Percentiles rank a stretch among this genome's conserved stretches.
These are phyloP conservation scores for Tenualosa thibaudeaui DNA, from an alignment of 2,797 vertebrate genomes.

Conservation along the genomic window DNA sequence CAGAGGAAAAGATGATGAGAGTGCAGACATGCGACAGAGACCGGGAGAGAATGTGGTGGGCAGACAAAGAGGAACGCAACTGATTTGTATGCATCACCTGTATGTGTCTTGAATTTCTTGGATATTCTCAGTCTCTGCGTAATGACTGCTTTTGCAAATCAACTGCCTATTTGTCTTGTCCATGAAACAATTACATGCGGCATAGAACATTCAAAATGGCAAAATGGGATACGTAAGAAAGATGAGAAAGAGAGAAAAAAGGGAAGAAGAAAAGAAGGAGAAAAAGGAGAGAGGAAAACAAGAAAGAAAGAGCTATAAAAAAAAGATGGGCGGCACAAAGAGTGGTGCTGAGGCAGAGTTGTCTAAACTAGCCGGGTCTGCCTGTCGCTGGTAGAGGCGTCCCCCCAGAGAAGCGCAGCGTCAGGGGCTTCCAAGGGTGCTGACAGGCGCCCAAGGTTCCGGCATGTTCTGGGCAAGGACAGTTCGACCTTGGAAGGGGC, in stretches of 20 bases:
- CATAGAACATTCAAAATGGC: too few relatives aligned
- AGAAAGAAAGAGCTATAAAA: slow-evolving; percentile 12
- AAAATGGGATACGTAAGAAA: background rate
- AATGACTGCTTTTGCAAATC: too few relatives aligned
- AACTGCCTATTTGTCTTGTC: too few relatives aligned
- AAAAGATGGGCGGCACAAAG: slow-evolving; percentile 17
- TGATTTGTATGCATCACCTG: too few relatives aligned
- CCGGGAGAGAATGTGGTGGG: background rate
- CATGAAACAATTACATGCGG: too few relatives aligned
- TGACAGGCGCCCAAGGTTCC: background rate
- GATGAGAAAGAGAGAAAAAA: slow-evolving; percentile 7
- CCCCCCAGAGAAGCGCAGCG: slow-evolving; percentile 28
- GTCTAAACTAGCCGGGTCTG: background rate
- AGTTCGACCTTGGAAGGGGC: slow-evolving; percentile 1
- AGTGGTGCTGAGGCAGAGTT: background rate
- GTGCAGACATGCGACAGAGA: background rate
- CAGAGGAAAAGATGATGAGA: background rate
- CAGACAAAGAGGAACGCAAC: slow-evolving; percentile 11
- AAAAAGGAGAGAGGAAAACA: background rate
- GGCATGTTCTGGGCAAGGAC: background rate
- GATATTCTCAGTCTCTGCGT: too few relatives aligned
- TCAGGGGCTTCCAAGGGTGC: slow-evolving; percentile 6
- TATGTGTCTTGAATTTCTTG: background rate
- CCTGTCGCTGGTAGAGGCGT: slow-evolving; percentile 19
- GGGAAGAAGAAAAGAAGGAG: background rate